phyloP scores from a whole-genome alignment of 2,113 vertebrate species.

The Rousettus leschenaultii region DNA sequence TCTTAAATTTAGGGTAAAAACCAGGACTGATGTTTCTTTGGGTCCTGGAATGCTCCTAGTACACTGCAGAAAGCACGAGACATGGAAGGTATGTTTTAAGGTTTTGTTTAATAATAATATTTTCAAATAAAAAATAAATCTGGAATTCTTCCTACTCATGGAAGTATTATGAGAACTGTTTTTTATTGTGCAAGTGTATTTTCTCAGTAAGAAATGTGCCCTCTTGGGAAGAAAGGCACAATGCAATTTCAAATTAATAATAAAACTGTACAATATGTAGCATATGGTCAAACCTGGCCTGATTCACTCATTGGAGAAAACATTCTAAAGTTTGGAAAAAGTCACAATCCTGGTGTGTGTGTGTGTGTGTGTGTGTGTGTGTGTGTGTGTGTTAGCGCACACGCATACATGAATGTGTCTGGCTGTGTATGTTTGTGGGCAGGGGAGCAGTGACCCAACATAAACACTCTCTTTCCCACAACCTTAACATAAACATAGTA shows the following conservation, averaged over 20 bases:
- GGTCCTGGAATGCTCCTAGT: not conserved
- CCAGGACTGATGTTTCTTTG: not conserved
- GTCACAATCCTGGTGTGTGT: not conserved
- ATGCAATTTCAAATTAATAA: constrained; percentile 56
- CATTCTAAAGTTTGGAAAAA: constrained; percentile 25
- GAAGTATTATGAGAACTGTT: constrained; percentile 5
- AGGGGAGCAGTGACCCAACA: constrained; percentile 43
- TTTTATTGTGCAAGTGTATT: constrained; percentile 41
- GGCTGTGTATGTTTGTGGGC: constrained; percentile 40
- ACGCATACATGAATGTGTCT: not conserved
- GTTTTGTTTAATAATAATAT: constrained; percentile 36
- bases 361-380: not conserved
- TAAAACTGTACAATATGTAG: constrained; percentile 37
- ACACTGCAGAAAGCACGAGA: not conserved
- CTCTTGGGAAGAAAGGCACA: constrained; percentile 33
- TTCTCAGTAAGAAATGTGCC: constrained; percentile 35
- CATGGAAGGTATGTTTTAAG: not conserved
- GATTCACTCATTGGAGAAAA: not conserved
- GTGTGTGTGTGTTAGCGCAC: not conserved
- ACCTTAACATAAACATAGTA: constrained; percentile 55
- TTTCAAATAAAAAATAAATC: constrained; percentile 36
- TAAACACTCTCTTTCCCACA: constrained; percentile 71
- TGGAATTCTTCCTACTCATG: constrained; percentile 22
- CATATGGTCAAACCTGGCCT: constrained; percentile 40
- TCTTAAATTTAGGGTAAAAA: not conserved